Evolutionary conservation across 2,888 invertebrate species (phyloP), one percentile per base, ranked within the genome.

Genomic region (Drosophila limbata): DNA sequence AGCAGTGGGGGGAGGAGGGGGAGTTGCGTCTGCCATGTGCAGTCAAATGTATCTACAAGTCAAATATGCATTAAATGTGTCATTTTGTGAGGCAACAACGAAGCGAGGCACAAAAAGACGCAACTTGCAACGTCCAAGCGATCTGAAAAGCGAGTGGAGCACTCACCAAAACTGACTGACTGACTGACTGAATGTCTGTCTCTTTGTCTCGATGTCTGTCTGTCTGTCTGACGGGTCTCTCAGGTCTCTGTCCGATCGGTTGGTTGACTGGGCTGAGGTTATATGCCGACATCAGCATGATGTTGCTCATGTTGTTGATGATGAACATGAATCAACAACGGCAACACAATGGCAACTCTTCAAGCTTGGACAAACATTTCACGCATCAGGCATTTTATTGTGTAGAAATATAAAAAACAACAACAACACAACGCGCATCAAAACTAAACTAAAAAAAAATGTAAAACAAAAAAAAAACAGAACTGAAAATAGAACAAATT

Each of bases 321-420:
- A 85, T 72, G 74, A 85, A 83, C 81, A 88, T 88, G 84, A 84
- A 88, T 88, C 89, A 89, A 87, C 88, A 89, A 87, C 88, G 84
- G 84, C 84, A 71, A 64, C 73, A 84, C 84, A 84, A 84, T 84
- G 84, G 89, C 84, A 84, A 89, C 88, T 77, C 86, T 91, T 90
- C 90, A 90, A 81, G 91, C 90, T 87, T 91, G 90, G 90, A 88
- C 90, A 91, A 91, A 87, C 90, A 90, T 90, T 91, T 91, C 89
- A 91, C 90, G 91, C 90, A 91, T 90, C 87, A 83, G 83, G 88
- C 90, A 89, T 88, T 91, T 89, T 83, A 91, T 90, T 90, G 81
- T 84, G 82, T 82, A 75, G 76, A 79, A 66, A 77, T 69, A 67
- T 39, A 68, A 64, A 19, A 56, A 21, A 19, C 33, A 56, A 33